Base-by-base conservation (phyloP, 2,888 invertebrate species). In the Bhutanitis thaidina region DNA sequence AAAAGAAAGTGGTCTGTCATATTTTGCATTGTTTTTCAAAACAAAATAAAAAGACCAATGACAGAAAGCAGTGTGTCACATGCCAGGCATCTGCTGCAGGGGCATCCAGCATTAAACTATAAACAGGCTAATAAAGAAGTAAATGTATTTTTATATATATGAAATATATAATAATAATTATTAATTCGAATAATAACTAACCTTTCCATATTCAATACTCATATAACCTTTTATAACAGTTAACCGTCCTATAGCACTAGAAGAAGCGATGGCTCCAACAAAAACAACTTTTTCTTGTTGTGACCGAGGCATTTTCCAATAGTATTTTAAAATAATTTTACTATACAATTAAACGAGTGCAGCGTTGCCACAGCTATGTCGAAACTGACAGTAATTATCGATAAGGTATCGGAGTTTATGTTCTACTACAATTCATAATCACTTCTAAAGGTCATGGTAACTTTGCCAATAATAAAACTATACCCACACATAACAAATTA, bases 171-270 rank as follows among this genome's bases (percentile, higher is more conserved):
- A 44, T 27, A 35, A 45, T n/a, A 1, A 8, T 3, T 27, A 27
- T 27, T 4, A 27, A 27, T 4, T 27, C 8, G 1, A 7, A 7
- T 27, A 37, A 62, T 32, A 20, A 59, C 59, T 74, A 79, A 93
- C 93, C 86, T 90, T 91, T 63, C 93, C 92, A 68, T 88, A 67
- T 60, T 90, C 76, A 5, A 93, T 88, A 29, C 85, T 84, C 38
- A 94, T 61, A 64, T 87, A 93, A 27, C 93, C 93, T 57, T 80
- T 69, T 32, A 80, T 67, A 43, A 91, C 61, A 12, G 47, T 53
- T 10, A 85, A 58, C n/a, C 69, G 57, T 7, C 64, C 64, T 15
- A 71, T 55, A 52, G 72, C 67, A 55, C 49, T 67, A 5, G 84
- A 69, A 29, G 74, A 71, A n/a, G 67, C 73, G 20, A 83, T 69